phyloP scores from a whole-genome alignment of 1,140 invertebrate species.

The Drosophila punjabiensis region DNA sequence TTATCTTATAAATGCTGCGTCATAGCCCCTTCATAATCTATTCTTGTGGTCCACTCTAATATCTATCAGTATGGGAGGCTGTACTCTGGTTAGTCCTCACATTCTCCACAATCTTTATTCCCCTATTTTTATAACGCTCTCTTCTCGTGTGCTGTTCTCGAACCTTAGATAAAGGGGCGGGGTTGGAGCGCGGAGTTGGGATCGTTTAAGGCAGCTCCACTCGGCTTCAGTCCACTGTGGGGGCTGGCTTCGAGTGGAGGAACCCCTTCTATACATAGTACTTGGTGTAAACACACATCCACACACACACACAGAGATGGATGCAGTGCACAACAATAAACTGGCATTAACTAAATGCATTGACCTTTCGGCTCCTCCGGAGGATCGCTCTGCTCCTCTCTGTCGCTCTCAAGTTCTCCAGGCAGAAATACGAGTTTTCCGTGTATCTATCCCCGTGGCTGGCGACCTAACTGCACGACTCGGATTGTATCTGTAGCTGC shows the following conservation, averaged over 20 bases:
- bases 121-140: constrained; percentile 5
- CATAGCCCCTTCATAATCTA: not conserved
- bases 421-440: constrained; percentile 82
- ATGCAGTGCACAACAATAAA: constrained; percentile 31
- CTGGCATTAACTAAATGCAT: constrained; percentile 79
- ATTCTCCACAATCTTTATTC: constrained; percentile 41
- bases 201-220: constrained; percentile 60
- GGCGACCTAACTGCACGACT: constrained; percentile 61
- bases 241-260: constrained; percentile 41
- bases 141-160: constrained; percentile 29
- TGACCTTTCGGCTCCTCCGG: constrained; percentile 66
- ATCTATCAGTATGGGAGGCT: constrained; percentile 38
- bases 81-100: constrained; percentile 34
- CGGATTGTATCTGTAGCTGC: constrained; percentile 24
- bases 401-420: constrained; percentile 29
- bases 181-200: constrained; percentile 19
- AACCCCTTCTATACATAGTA: constrained; percentile 16
- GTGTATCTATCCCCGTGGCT: constrained; percentile 71
- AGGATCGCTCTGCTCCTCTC: constrained; percentile 53
- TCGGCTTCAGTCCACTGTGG: constrained; percentile 48
- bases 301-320: constrained; percentile 28
- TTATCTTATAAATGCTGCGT: not conserved
- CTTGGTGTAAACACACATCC: constrained; percentile 34
- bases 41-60: constrained; percentile 23
- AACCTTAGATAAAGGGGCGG: constrained; percentile 64